Percentiles rank a stretch among this genome's conserved stretches.
Conservation (phyloP, 2,888 invertebrate species). For the Smittia aterrima region DNA sequence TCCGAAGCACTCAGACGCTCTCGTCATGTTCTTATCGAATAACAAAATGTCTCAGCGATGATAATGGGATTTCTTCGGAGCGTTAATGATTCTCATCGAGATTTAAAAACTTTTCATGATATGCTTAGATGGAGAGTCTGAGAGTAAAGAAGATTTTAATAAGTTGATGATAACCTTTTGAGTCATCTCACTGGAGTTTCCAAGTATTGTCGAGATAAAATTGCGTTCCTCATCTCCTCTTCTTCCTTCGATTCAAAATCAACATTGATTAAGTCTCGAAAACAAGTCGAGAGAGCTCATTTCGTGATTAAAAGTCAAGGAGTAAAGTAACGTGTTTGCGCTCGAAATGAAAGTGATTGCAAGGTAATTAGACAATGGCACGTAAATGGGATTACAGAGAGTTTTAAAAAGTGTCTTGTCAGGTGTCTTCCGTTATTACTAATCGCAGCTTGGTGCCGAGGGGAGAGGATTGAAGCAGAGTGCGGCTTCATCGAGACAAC, state of each 20-base stretch:
- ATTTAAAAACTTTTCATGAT: neutral
- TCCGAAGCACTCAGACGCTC: neutral
- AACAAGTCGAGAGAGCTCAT: neutral
- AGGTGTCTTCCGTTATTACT: slow-evolving; percentile 4
- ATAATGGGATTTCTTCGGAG: neutral
- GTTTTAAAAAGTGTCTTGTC: neutral
- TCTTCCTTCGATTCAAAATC: neutral
- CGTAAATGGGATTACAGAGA: neutral
- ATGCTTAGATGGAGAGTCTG: too few relatives aligned
- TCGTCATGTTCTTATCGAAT: neutral
- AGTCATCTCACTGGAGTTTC: neutral
- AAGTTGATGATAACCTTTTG: neutral
- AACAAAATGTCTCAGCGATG: neutral
- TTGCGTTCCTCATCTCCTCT: neutral
- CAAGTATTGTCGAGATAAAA: neutral
- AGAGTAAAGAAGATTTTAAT: too few relatives aligned
- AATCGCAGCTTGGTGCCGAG: neutral
- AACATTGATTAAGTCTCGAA: neutral
- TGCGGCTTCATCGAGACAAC: slow-evolving; percentile 12
- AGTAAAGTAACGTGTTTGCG: neutral
- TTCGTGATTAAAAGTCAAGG: neutral
- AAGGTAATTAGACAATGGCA: neutral
- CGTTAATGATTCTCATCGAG: neutral
- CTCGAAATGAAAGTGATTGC: neutral
- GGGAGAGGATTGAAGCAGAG: neutral